Conservation (phyloP, 2,113 vertebrate species). For the Gasterosteus nipponicus region DNA sequence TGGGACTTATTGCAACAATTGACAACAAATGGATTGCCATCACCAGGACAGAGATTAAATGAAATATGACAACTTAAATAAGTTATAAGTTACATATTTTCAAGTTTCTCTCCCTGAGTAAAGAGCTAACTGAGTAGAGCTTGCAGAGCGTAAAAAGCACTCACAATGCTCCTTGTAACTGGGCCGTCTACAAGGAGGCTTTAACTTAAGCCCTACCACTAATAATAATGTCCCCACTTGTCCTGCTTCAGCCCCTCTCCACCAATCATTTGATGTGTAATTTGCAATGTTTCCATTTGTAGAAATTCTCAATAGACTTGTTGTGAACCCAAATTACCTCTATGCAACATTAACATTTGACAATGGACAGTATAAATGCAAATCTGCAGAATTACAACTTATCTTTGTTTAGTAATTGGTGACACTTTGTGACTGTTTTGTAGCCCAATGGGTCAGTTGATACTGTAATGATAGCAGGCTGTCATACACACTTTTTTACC, state of each 20-base stretch:
- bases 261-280: slow-evolving; percentile 57
- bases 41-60: not conserved
- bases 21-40: not conserved
- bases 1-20: not conserved
- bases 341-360: slow-evolving; percentile 74
- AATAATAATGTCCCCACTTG: slow-evolving; percentile 59
- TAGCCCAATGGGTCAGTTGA: slow-evolving; percentile 71
- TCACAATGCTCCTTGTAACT: not conserved
- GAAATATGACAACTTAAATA: not conserved
- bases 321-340: slow-evolving; percentile 72
- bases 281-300: slow-evolving; percentile 64
- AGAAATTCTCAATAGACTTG: slow-evolving; percentile 48
- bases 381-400: slow-evolving; percentile 69
- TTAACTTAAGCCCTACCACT: slow-evolving; percentile 54
- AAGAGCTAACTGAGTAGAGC: not conserved
- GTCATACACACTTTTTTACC: slow-evolving; percentile 54
- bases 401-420: slow-evolving; percentile 78
- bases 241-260: slow-evolving; percentile 43
- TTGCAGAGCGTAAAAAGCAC: not conserved
- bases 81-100: not conserved
- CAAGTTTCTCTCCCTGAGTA: not conserved
- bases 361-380: slow-evolving; percentile 71
- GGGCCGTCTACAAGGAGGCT: not conserved
- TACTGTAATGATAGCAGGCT: slow-evolving; percentile 71
- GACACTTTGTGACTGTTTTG: slow-evolving; percentile 69